phyloP scores from a whole-genome alignment of 2,888 invertebrate genomes.

The Podotricha telesiphe region DNA sequence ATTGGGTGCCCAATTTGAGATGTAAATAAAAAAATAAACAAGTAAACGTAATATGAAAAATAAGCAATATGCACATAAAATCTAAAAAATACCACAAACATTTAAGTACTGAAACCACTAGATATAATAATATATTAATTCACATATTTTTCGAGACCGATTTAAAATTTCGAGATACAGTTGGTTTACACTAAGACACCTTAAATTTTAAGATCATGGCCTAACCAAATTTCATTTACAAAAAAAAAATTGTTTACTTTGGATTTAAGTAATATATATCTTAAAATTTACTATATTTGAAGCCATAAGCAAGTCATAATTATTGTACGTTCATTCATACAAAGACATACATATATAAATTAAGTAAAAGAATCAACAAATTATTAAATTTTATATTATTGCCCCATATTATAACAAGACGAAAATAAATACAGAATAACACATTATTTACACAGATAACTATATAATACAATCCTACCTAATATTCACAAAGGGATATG shows the following conservation, averaged over 20 bases:
- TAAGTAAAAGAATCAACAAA: slow-evolving; percentile 68
- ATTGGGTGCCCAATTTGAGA: too few species aligned
- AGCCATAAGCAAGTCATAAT: neutral
- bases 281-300: neutral
- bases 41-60: neutral
- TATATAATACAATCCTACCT: slow-evolving; percentile 79
- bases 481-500: slow-evolving; percentile 81
- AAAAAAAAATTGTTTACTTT: neutral
- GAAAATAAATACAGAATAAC: slow-evolving; percentile 53
- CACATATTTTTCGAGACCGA: slow-evolving; percentile 11
- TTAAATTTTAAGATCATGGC: neutral
- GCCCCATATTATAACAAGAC: slow-evolving; percentile 62
- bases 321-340: slow-evolving; percentile 4
- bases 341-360: slow-evolving; percentile 55
- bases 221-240: neutral
- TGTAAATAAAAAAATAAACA: neutral
- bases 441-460: slow-evolving; percentile 77
- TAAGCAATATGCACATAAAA: neutral
- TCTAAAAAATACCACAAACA: slow-evolving; percentile 1
- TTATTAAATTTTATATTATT: slow-evolving; percentile 67
- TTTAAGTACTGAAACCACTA: slow-evolving; percentile 18
- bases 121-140: slow-evolving; percentile 3
- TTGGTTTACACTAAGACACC: neutral
- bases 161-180: neutral
- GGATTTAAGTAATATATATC: neutral